Conservation (phyloP, 2,888 invertebrate genomes). For the Biston stratarius region DNA sequence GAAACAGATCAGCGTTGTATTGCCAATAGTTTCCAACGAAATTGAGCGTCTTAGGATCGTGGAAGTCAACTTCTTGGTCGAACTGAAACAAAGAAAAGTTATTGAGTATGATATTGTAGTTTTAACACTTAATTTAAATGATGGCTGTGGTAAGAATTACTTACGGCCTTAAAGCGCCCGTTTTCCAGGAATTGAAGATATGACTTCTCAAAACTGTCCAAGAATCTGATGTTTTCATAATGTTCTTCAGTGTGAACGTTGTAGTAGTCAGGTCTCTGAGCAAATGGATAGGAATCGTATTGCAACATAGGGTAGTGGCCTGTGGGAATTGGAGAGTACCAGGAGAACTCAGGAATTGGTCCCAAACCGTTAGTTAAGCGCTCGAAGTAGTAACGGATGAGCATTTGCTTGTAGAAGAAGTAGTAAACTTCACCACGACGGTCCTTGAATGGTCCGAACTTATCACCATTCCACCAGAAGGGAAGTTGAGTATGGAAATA, state of each 20-base stretch:
- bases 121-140: not conserved
- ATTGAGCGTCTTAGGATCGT: constrained; percentile 79
- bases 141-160: constrained; percentile 7
- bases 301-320: constrained; percentile 65
- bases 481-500: constrained; percentile 88
- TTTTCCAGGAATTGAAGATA: constrained; percentile 82
- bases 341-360: constrained; percentile 87
- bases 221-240: constrained; percentile 80
- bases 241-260: constrained; percentile 82
- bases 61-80: constrained; percentile 68
- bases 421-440: constrained; percentile 89
- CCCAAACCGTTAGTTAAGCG: constrained; percentile 88
- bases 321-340: constrained; percentile 85
- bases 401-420: constrained; percentile 88
- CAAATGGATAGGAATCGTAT: constrained; percentile 75
- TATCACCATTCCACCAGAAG: constrained; percentile 87
- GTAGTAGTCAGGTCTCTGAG: constrained; percentile 87
- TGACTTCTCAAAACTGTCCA: constrained; percentile 86
- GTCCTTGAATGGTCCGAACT: constrained; percentile 79
- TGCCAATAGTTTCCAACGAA: constrained; percentile 86
- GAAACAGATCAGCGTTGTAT: constrained; percentile 82
- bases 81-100: constrained; percentile 56
- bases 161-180: constrained; percentile 87
- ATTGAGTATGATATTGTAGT: not conserved
- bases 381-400: constrained; percentile 90